Conservation (phyloP, 2,888 invertebrate species). For the Drepanosiphum platanoidis region DNA sequence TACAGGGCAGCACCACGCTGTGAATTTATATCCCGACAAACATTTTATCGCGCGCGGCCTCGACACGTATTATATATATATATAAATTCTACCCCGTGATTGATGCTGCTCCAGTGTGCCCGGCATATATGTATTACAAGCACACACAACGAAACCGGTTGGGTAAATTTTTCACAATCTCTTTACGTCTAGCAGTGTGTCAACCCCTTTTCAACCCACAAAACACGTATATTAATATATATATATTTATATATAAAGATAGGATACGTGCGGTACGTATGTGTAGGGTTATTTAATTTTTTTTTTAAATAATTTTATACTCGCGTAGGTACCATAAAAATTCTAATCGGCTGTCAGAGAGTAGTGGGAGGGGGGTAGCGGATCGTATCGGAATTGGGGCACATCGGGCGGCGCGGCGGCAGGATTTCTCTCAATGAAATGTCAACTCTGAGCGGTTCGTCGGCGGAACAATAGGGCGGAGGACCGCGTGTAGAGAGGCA, state of each 20-base stretch:
- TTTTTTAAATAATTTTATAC: background rate
- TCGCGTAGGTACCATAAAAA: background rate
- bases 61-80: background rate
- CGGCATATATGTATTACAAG: background rate
- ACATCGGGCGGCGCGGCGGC: constrained; percentile 1
- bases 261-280: background rate
- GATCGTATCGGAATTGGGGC: constrained; percentile 51
- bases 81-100: constrained; percentile 28
- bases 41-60: constrained; percentile 19
- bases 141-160: constrained; percentile 38
- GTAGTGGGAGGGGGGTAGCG: background rate
- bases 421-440: constrained; percentile 58
- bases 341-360: constrained; percentile 48
- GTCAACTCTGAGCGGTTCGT: constrained; percentile 38
- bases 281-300: constrained; percentile 18
- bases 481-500: constrained; percentile 33
- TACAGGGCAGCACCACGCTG: constrained; percentile 42
- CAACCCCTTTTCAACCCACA: background rate
- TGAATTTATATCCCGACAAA: constrained; percentile 44
- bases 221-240: too few species aligned
- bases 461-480: constrained; percentile 54
- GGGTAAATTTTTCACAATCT: constrained; percentile 17
- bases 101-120: constrained; percentile 29
- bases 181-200: background rate
- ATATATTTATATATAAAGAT: too few species aligned